Evolutionary conservation across 2,797 vertebrate species (phyloP).

Genomic region (Periophthalmus magnuspinnatus): DNA sequence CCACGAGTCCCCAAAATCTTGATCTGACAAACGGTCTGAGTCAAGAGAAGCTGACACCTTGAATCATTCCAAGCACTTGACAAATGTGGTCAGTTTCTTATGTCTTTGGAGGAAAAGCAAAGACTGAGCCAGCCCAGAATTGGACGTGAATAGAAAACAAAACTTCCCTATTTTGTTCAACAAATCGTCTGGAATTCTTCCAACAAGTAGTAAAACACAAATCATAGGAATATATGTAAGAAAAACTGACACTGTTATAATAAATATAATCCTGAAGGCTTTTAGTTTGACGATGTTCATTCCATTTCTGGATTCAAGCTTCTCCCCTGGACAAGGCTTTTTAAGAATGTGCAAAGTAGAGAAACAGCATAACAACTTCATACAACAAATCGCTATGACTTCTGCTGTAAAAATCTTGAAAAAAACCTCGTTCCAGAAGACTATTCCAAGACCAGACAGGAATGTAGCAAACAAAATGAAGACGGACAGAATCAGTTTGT

Average conservation of each 20-base stretch:
- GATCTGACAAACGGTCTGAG: not conserved
- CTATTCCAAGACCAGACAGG: rapidly evolving
- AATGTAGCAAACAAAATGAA: slow-evolving; percentile 21
- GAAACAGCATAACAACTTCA: slow-evolving; percentile 36
- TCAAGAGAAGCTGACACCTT: not conserved
- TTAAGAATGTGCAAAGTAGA: slow-evolving; percentile 24
- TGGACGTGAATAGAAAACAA: not conserved
- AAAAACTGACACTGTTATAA: slow-evolving; percentile 17
- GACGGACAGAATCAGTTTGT: slow-evolving; percentile 18
- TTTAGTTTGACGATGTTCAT: slow-evolving; percentile 34
- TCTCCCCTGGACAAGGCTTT: slow-evolving; percentile 28
- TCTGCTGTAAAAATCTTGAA: rapidly evolving
- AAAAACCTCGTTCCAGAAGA: rapidly evolving
- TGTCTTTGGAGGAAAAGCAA: slow-evolving; percentile 33
- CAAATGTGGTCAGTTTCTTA: slow-evolving; percentile 25
- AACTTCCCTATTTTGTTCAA: not conserved
- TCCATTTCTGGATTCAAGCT: not conserved
- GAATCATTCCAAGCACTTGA: slow-evolving; percentile 3
- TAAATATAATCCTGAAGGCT: slow-evolving; percentile 36
- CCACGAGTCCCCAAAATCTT: not conserved
- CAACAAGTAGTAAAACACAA: not conserved
- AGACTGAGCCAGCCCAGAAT: slow-evolving; percentile 20
- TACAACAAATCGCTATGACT: not conserved
- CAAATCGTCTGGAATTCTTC: not conserved
- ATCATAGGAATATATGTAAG: slow-evolving; percentile 10